Base-by-base conservation (phyloP, 2,113 vertebrate species). In the Peromyscus maniculatus region DNA sequence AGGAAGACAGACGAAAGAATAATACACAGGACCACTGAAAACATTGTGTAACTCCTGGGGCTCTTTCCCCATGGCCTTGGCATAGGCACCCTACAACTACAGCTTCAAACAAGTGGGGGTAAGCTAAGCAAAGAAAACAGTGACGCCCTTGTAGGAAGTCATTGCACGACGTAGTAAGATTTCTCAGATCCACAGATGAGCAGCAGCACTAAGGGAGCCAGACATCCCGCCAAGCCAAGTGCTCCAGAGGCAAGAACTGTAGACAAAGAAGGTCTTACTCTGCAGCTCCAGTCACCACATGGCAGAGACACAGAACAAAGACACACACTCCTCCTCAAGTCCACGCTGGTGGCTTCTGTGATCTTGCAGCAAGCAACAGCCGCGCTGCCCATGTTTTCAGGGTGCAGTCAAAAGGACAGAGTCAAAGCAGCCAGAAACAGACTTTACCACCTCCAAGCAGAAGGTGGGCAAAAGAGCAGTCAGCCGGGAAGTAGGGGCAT, bases 211-310 rank as follows among this genome's bases (percentile, higher is more conserved):
- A 82, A 88, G 3, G 39, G 86, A 79, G 72, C 75, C 87, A 91
- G 90, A 91, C 88, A 89, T 91, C 88, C 80, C 43, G 3, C n/a
- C 79, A 67, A 89, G 87, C 77, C 79, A 94, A 88, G 84, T 21
- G 36, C 77, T 83, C 79, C 75, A 55, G 57, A 84, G 26, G 59
- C 31, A 64, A 33, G 26, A 49, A 46, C 46, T 26, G 6, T 67
- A 62, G 91, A 36, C 87, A 43, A 77, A 33, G 87, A 49, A 77
- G 83, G 52, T 36, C 49, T 62, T 92, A 52, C 64, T 74, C 59
- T 52, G 75, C 22, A 66, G 71, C 79, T 33, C 4, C 62, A 59
- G 55, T 87, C 66, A n/a, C 36, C 4, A 15, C 10, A 19, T 5
- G 21, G 33, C 49, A 6, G 26, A 36, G 16, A 46, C 10, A n/a